A percentile compares a stretch with the other conserved stretches of the same genome.
phyloP scores from a whole-genome alignment of 2,113 vertebrate genomes.

The Corythornis vintsioides region DNA sequence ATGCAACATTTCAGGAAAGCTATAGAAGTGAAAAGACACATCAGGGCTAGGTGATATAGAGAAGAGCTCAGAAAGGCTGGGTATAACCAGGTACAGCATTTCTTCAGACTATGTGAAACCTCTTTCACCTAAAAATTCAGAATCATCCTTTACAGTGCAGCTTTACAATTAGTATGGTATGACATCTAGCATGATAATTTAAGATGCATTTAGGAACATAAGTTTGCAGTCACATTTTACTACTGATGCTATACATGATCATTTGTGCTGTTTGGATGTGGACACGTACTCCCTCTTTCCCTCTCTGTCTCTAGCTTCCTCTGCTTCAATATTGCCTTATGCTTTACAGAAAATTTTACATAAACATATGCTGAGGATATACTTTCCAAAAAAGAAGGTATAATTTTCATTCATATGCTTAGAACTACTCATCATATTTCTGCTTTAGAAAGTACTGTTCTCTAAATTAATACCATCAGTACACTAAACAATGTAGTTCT shows the following conservation, averaged over 20 bases:
- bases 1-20: not conserved
- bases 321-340: not conserved
- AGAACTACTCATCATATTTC: constrained; percentile 52
- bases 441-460: constrained; percentile 33
- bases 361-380: constrained; percentile 35
- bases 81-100: not conserved
- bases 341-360: not conserved
- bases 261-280: not conserved
- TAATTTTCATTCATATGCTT: constrained; percentile 58
- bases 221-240: not conserved
- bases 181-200: not conserved
- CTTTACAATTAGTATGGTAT: not conserved
- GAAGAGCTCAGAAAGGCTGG: not conserved
- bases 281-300: not conserved
- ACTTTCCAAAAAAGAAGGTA: constrained; percentile 24
- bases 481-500: constrained; percentile 43
- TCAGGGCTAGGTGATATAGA: not conserved
- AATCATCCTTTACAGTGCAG: not conserved
- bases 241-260: not conserved
- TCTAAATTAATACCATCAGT: constrained; percentile 53
- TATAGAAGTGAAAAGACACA: not conserved
- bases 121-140: not conserved
- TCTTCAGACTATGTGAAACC: not conserved
- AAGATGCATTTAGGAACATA: not conserved
- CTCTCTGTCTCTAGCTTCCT: not conserved